Evolutionary conservation across 1,140 invertebrate species (phyloP).

Genomic region (Hydropsyche tenuis): DNA sequence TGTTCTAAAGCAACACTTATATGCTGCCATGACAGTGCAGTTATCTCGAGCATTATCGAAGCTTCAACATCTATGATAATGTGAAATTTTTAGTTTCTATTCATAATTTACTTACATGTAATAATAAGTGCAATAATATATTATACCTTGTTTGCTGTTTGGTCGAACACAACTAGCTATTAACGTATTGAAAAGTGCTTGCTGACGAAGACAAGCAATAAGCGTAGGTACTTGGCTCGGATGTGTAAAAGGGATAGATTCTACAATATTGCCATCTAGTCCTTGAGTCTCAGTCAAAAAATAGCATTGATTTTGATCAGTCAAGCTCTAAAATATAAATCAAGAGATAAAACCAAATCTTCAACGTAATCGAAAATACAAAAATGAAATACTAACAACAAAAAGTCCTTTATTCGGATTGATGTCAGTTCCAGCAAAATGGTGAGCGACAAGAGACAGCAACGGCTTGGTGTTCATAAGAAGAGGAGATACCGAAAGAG

Average conservation of each 20-base stretch:
- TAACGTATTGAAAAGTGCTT: slow-evolving; percentile 90
- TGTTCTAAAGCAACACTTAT: slow-evolving; percentile 92
- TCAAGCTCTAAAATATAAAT: slow-evolving; percentile 72
- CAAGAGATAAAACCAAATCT: not conserved
- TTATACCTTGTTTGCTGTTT: slow-evolving; percentile 72
- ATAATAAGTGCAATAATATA: not conserved
- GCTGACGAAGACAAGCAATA: slow-evolving; percentile 83
- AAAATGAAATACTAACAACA: slow-evolving; percentile 68
- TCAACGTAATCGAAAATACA: slow-evolving; percentile 5
- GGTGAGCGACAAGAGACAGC: slow-evolving; percentile 77
- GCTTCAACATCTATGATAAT: slow-evolving; percentile 73
- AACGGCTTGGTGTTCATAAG: slow-evolving; percentile 62
- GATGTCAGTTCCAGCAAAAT: slow-evolving; percentile 68
- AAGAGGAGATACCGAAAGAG: slow-evolving; percentile 61
- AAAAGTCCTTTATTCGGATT: slow-evolving; percentile 76
- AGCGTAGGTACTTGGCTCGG: slow-evolving; percentile 92
- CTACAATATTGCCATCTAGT: slow-evolving; percentile 81
- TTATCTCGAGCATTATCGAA: slow-evolving; percentile 90
- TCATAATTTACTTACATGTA: too few species aligned
- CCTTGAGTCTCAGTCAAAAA: slow-evolving; percentile 84
- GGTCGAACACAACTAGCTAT: slow-evolving; percentile 86
- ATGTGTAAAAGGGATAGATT: slow-evolving; percentile 90
- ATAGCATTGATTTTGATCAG: slow-evolving; percentile 93
- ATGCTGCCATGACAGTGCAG: slow-evolving; percentile 85
- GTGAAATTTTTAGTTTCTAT: slow-evolving; percentile 41